phyloP scores from a whole-genome alignment of 2,113 vertebrate species.

The Myrmecobius fasciatus region DNA sequence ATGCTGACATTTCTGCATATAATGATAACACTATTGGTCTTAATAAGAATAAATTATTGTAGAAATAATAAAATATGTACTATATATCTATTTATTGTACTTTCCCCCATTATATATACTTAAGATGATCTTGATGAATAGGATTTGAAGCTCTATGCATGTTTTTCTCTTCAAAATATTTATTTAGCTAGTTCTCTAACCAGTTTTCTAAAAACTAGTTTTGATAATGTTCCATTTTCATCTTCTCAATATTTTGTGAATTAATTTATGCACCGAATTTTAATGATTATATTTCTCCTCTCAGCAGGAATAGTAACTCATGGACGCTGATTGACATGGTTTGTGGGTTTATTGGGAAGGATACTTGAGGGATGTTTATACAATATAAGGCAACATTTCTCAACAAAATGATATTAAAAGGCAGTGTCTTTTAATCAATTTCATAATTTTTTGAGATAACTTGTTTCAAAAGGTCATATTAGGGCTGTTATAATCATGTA shows the following conservation, averaged over 20 bases:
- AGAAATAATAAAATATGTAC: neutral
- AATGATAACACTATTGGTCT: neutral
- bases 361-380: neutral
- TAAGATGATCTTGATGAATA: neutral
- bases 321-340: neutral
- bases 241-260: neutral
- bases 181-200: neutral
- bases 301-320: neutral
- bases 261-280: neutral
- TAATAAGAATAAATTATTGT: neutral
- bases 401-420: neutral
- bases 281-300: neutral
- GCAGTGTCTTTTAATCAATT: neutral
- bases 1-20: neutral
- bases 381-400: neutral
- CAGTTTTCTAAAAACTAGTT: neutral
- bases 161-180: neutral
- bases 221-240: neutral
- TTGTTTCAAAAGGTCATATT: neutral
- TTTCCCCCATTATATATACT: neutral
- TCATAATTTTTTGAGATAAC: neutral
- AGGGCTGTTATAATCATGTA: neutral
- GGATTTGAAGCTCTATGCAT: neutral
- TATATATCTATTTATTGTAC: neutral
- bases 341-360: neutral